Percentiles rank a stretch among this genome's conserved stretches.
Conservation (phyloP, 2,113 vertebrate genomes). For the Chauna torquata region DNA sequence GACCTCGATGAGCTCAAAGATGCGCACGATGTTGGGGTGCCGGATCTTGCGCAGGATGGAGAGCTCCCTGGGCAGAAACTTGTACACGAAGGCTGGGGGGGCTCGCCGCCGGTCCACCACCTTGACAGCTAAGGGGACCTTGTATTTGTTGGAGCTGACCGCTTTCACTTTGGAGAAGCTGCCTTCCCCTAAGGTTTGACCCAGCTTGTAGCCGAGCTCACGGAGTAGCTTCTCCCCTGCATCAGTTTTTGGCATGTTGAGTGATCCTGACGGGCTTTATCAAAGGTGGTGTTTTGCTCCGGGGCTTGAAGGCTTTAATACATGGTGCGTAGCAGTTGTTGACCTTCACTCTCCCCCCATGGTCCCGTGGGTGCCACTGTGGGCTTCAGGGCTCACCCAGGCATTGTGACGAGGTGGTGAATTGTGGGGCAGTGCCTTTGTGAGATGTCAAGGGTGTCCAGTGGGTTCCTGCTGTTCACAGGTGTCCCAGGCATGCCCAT, state of each 20-base stretch:
- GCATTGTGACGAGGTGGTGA: background rate
- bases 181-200: conserved; percentile 75
- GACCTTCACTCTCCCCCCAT: conserved; percentile 7
- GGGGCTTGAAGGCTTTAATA: conserved; percentile 27
- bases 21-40: conserved; percentile 77
- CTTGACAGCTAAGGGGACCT: conserved; percentile 78
- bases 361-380: background rate
- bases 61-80: conserved; percentile 81
- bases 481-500: background rate
- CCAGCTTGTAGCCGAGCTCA: conserved; percentile 78
- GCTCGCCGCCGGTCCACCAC: conserved; percentile 75
- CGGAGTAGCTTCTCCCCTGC: conserved; percentile 70
- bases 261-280: background rate
- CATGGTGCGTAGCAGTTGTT: conserved; percentile 42
- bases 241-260: background rate
- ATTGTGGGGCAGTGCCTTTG: background rate
- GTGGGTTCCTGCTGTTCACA: fast-evolving
- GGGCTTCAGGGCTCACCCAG: background rate
- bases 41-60: conserved; percentile 72
- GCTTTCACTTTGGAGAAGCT: conserved; percentile 83
- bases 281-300: conserved; percentile 35
- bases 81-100: conserved; percentile 67
- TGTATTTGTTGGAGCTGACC: conserved; percentile 77
- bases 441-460: background rate
- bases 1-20: conserved; percentile 78